These are phyloP conservation scores for Anolis apletophallus DNA, from an alignment of 2,797 vertebrate species.

Conservation along the genomic window DNA sequence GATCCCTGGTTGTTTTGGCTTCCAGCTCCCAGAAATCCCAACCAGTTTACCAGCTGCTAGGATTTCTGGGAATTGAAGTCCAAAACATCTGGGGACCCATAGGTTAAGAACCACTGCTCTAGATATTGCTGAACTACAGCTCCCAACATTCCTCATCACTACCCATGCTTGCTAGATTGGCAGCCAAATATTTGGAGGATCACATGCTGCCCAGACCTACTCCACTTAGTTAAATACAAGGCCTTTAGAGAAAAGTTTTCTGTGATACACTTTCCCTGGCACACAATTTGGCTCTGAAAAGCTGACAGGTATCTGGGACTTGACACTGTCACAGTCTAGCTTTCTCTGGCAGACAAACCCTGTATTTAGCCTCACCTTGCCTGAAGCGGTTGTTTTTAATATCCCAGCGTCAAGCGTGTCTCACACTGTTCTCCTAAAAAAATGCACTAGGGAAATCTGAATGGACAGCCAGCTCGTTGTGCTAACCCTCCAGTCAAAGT, in stretches of 20 bases:
- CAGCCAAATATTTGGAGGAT: background rate
- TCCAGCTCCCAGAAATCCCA: too few species aligned
- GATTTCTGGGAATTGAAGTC: too few species aligned
- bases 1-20: too few species aligned
- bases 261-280: background rate
- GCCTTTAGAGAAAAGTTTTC: background rate
- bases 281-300: background rate
- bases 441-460: background rate
- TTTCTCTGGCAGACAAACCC: background rate
- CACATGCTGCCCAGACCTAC: background rate
- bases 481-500: background rate
- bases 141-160: background rate
- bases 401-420: background rate
- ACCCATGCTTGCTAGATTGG: background rate
- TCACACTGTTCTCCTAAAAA: background rate
- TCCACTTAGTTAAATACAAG: slow-evolving; percentile 3
- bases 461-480: background rate
- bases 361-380: slow-evolving; percentile 1
- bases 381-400: background rate
- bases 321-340: background rate
- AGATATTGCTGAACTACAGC: background rate
- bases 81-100: too few species aligned
- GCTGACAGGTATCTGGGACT: background rate
- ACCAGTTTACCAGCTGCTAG: too few species aligned
- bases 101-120: too few species aligned